These are phyloP conservation scores for Girardinus metallicus DNA, from an alignment of 2,797 vertebrate species.

Conservation along the genomic window DNA sequence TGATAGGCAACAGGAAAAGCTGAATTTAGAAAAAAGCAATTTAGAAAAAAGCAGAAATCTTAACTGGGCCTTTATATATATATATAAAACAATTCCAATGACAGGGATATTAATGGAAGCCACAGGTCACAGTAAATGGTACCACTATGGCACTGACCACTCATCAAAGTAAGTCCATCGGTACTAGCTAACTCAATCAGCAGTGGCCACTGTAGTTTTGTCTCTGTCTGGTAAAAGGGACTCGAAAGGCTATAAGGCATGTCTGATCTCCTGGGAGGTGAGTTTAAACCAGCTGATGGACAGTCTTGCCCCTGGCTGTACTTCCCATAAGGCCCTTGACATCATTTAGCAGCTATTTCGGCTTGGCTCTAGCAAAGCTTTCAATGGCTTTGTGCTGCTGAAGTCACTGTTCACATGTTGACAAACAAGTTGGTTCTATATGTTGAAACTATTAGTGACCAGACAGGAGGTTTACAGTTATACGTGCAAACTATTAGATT, in stretches of 20 bases:
- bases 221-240: conserved; percentile 51
- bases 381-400: conserved; percentile 32
- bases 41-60: background rate
- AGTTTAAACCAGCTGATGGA: conserved; percentile 52
- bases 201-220: conserved; percentile 39
- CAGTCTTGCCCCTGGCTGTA: conserved; percentile 43
- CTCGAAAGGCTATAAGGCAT: conserved; percentile 51
- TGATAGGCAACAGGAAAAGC: no score
- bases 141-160: conserved; percentile 14
- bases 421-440: conserved; percentile 32
- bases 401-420: conserved; percentile 41
- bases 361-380: conserved; percentile 41
- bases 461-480: no score
- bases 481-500: background rate
- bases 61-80: background rate
- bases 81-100: background rate
- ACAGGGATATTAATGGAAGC: background rate
- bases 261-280: conserved; percentile 47
- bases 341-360: conserved; percentile 52
- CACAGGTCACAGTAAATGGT: conserved; percentile 13
- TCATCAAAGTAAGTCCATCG: conserved; percentile 42
- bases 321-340: conserved; percentile 58
- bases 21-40: no score
- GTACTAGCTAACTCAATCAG: conserved; percentile 53
- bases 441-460: background rate